Evolutionary conservation across 2,888 invertebrate species (phyloP), one percentile per base, ranked within the genome.

Genomic region (Cyrtodaria siliqua): DNA sequence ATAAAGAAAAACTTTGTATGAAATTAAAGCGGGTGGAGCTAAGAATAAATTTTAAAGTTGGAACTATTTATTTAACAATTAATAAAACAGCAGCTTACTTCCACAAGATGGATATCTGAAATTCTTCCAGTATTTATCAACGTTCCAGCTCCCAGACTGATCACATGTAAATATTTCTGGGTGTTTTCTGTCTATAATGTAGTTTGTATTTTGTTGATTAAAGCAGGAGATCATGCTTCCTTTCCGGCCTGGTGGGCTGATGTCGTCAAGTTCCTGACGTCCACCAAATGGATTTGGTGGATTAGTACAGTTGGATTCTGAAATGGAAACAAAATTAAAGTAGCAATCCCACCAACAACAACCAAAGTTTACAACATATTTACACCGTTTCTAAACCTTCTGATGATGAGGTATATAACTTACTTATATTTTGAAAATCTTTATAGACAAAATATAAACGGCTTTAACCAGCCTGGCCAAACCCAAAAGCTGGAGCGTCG

Each of bases 91-190:
- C 20, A 18, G 64, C 78, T 75, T 79, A 90, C 90, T 61, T 82
- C 89, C 88, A 82, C 90, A 90, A 16, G 88, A 74, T 44, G 90
- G 88, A 49, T 84, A 84, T 62, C 78, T 56, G 52, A 77, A 64
- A 24, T 27, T 38, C 8, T 68, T 20, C 52, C 72, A 77, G 44
- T 62, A 63, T 52, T 76, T 69, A 2, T 23, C 57, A 20, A 33
- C 27, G 42, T 89, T 83, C 99, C 99, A 99, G 93, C 97, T 97
- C 44, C 99, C 99, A 95, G 98, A 98, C 52, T 97, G 97, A 9
- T 98, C 98, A 91, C 99, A 99, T 0, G 98, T 98, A 92, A 98
- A 99, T 94, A 99, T 98, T 84, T 97, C 96, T 1, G 99, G 98
- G 23, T 98, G 96, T 63, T 56, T 20, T 23, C 84, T 29, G 52